A percentile compares a stretch with the other conserved stretches of the same genome.
These are phyloP conservation scores for Escarpia spicata DNA, from an alignment of 2,888 invertebrate species.

Conservation along the genomic window DNA sequence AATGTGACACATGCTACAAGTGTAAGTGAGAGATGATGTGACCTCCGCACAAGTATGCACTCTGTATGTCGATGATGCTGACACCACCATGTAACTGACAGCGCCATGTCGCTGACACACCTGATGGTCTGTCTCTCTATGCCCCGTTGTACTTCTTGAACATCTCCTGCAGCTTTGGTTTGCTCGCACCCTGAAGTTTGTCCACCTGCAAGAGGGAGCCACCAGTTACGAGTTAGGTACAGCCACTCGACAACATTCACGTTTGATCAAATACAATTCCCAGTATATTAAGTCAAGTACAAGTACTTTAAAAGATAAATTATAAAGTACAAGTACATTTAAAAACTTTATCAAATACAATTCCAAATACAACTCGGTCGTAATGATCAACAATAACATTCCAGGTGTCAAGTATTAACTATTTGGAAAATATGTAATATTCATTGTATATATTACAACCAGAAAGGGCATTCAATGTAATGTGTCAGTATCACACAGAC, in stretches of 20 bases:
- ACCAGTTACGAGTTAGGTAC: not conserved
- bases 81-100: not conserved
- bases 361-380: too few species aligned
- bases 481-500: too few species aligned
- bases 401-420: too few species aligned
- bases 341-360: too few species aligned
- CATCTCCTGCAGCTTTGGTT: constrained; percentile 22
- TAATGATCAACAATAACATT: too few species aligned
- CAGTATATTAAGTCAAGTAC: too few species aligned
- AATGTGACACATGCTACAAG: not conserved
- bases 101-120: not conserved
- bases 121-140: not conserved
- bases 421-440: too few species aligned
- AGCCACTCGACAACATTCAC: not conserved
- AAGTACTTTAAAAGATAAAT: too few species aligned
- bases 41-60: not conserved
- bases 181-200: constrained; percentile 14
- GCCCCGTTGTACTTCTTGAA: constrained; percentile 13
- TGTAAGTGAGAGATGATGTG: not conserved
- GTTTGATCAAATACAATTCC: too few species aligned
- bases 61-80: not conserved
- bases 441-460: too few species aligned
- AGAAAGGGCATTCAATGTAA: too few species aligned
- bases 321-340: too few species aligned
- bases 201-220: constrained; percentile 22